Evolutionary conservation across 2,113 vertebrate species (phyloP), one percentile per base, ranked within the genome.

Genomic region (Nettapus auritus): DNA sequence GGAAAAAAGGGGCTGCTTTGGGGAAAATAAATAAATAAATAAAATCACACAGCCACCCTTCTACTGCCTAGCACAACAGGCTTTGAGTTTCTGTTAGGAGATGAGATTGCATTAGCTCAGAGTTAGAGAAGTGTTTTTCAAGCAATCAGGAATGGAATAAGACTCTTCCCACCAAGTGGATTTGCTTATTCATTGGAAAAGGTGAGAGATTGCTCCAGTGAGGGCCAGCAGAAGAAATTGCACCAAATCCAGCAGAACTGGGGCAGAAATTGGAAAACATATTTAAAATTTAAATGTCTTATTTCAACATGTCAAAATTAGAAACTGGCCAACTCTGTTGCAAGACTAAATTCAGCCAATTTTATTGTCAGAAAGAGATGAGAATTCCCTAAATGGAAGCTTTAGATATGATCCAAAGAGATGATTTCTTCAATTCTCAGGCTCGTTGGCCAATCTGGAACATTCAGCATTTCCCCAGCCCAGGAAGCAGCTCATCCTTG

Each of bases 181-280:
- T 88, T 44, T 14, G 36, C 74, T 81, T 63, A 57, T 82, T 89
- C 29, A 33, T 0, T 14, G 53, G 38, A 85, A 68, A 0, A 0
- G 66, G 57, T 28, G 38, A 68, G 48, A 62, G 63, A 11, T 52
- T 1, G 19, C 38, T 79, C 13, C 75, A 46, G 76, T 0, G 34
- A 38, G 60, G n/a, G 82, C 64, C 77, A 68, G 53, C 76, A 16
- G 25, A 19, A 44, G 76, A 33, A 80, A 25, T 16, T 18, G 36
- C 56, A 6, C 46, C 4, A 22, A 60, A 77, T 26, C 44, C 75
- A 55, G n/a, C 2, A 23, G 16, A 81, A 56, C 8, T 40, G 42
- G 5, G 50, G 17, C 29, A 73, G 75, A 25, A 40, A 44, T 3
- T 8, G n/a, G 67, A 29, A 82, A 86, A 76, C 10, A 5, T 23